Conservation (phyloP, 2,888 invertebrate genomes). For the Agrilus mali region DNA sequence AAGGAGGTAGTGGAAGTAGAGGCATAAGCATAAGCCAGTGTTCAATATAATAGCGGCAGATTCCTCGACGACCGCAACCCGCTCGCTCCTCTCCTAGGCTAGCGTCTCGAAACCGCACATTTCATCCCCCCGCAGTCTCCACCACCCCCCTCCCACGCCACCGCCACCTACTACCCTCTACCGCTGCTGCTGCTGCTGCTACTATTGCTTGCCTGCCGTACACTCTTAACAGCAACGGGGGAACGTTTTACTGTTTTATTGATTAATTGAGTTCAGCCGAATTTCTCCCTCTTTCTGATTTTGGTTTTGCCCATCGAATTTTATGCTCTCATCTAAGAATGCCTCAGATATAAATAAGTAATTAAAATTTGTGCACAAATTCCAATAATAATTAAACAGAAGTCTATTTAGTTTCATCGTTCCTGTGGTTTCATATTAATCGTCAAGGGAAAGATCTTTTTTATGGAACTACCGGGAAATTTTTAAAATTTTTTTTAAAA, state of each 20-base stretch:
- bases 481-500: too few relatives aligned
- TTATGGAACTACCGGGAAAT: too few relatives aligned
- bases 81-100: constrained; percentile 31
- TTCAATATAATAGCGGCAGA: constrained; percentile 37
- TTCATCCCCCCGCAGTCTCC: constrained; percentile 27
- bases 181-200: constrained; percentile 5
- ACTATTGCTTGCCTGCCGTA: constrained; percentile 8
- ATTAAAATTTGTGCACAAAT: too few relatives aligned
- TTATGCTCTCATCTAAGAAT: too few relatives aligned
- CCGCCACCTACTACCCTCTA: constrained; percentile 8
- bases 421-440: too few relatives aligned
- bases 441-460: too few relatives aligned
- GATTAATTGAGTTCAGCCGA: constrained; percentile 36
- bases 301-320: constrained; percentile 21
- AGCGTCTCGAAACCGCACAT: constrained; percentile 37
- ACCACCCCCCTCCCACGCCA: constrained; percentile 13
- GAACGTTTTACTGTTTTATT: constrained; percentile 37
- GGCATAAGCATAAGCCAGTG: constrained; percentile 28
- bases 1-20: constrained; percentile 1
- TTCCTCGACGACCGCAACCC: constrained; percentile 35
- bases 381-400: too few relatives aligned
- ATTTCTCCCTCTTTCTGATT: constrained; percentile 31
- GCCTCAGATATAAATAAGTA: too few relatives aligned
- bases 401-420: too few relatives aligned
- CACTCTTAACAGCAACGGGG: constrained; percentile 34